Evolutionary conservation across 53 echinoderm and acorn worm genomes (phyloP), one percentile per base, ranked within the genome.

Genomic region (Holothuria leucospilota): DNA sequence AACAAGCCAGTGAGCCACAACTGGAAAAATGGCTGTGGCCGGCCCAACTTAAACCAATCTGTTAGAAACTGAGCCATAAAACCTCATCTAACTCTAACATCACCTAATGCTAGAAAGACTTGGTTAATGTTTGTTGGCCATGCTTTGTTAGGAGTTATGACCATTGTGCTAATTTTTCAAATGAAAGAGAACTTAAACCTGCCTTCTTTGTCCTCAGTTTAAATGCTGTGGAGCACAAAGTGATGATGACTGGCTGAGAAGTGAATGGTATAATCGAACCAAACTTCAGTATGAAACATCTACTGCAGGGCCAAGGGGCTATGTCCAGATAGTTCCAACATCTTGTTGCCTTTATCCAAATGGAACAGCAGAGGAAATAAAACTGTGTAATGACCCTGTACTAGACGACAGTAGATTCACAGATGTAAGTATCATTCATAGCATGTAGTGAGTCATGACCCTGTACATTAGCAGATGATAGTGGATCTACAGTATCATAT

Each of bases 211-310:
- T 64, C 38, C 66, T 42, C 86, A 96, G 97, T 82, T 96, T n/a
- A 29, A 86, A 46, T 96, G 97, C 82, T 96, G 97, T 29, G 97
- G 97, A 51, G 93, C 88, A 87, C 77, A 70, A 26, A 90, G 93
- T 62, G 89, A 90, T 81, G 81, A 83, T 14, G 95, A 96, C 67
- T 96, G 97, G 97, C 84, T 74, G 25, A 69, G 63, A 0, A 91
- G 90, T 51, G 8, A 79, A 4, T 96, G 97, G 97, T 93, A 89
- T 46, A 84, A 85, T 49, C 51, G 23, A 12, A 65, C 87, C 8
- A 41, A 20, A 39, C 1, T 39, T 5, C 21, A 24, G 60, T 9
- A 59, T 65, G 67, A 39, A 70, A 49, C 27, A 42, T 80, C 59
- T 2, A 59, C 59, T 2, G 49, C 27, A 46, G 58, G 16, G 0